These are phyloP conservation scores for Myxocyprinus asiaticus DNA, from an alignment of 2,113 vertebrate species.

Conservation along the genomic window DNA sequence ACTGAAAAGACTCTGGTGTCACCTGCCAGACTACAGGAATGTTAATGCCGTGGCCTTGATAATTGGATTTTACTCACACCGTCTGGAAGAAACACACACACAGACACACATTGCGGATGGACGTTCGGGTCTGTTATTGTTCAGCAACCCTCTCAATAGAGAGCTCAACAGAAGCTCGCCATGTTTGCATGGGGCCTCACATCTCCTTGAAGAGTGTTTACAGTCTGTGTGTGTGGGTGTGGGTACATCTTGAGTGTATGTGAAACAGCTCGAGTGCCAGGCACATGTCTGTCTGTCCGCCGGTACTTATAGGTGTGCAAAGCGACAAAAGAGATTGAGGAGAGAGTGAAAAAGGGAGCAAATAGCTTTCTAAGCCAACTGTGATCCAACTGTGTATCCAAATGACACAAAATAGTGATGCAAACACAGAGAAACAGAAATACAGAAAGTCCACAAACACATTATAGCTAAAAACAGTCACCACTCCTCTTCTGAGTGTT, in stretches of 20 bases:
- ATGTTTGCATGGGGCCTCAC: conserved; percentile 79
- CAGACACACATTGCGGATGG: conserved; percentile 38
- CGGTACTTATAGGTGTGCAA: conserved; percentile 45
- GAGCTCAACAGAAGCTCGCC: conserved; percentile 72
- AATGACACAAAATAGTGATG: background rate
- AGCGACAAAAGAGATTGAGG: conserved; percentile 27
- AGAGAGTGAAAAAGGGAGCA: conserved; percentile 34
- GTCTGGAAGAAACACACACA: conserved; percentile 66
- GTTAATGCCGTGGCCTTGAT: conserved; percentile 70
- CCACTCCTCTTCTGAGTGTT: no score
- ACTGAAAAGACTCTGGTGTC: conserved; percentile 56
- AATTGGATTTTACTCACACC: conserved; percentile 77
- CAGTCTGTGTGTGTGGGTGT: conserved; percentile 51
- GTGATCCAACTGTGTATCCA: background rate
- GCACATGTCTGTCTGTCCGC: conserved; percentile 28
- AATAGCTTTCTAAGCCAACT: background rate
- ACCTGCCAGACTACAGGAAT: conserved; percentile 73
- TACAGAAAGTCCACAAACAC: background rate
- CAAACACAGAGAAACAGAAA: background rate
- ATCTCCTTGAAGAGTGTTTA: conserved; percentile 82
- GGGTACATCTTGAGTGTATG: conserved; percentile 40
- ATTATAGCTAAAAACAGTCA: no score
- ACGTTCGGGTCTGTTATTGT: conserved; percentile 71
- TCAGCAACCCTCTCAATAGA: conserved; percentile 55
- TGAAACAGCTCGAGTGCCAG: conserved; percentile 32